Percentiles rank a stretch among this genome's conserved stretches.
Conservation (phyloP, 1,140 invertebrate species). For the Lasioglossum baleicum region DNA sequence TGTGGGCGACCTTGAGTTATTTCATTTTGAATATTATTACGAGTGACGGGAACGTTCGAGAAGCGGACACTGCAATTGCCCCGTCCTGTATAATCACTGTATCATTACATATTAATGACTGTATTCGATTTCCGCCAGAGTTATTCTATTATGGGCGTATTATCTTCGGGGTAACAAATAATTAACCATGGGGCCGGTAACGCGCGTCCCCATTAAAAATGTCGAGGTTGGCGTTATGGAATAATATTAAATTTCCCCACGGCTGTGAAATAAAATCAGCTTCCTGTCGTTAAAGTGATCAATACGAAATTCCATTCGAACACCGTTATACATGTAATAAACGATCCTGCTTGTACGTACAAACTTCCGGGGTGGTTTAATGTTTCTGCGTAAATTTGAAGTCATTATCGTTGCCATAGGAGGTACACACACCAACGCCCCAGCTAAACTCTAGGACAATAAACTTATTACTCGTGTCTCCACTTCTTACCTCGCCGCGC, state of each 20-base stretch:
- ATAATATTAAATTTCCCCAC: too few relatives aligned
- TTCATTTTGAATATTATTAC: too few relatives aligned
- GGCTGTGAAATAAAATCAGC: too few relatives aligned
- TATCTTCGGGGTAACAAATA: background rate
- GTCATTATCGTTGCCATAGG: slow-evolving; percentile 34
- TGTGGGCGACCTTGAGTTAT: too few relatives aligned
- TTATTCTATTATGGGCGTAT: background rate
- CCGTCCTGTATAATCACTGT: too few relatives aligned
- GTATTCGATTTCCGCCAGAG: background rate
- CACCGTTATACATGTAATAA: slow-evolving; percentile 15
- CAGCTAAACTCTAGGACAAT: slow-evolving; percentile 8
- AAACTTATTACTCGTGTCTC: background rate
- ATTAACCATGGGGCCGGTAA: background rate
- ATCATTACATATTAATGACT: background rate
- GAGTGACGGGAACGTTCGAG: too few relatives aligned
- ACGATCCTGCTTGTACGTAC: slow-evolving; percentile 14
- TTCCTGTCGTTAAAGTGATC: slow-evolving; percentile 1
- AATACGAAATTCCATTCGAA: slow-evolving; percentile 20
- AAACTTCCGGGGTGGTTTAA: slow-evolving; percentile 26
- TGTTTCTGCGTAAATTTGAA: slow-evolving; percentile 27
- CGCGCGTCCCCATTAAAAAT: background rate
- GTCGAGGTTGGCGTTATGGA: background rate
- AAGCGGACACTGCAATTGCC: too few relatives aligned
- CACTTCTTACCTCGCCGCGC: background rate
- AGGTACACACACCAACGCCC: background rate